Conservation (phyloP, 2,113 vertebrate species). For the Montifringilla adamsi region DNA sequence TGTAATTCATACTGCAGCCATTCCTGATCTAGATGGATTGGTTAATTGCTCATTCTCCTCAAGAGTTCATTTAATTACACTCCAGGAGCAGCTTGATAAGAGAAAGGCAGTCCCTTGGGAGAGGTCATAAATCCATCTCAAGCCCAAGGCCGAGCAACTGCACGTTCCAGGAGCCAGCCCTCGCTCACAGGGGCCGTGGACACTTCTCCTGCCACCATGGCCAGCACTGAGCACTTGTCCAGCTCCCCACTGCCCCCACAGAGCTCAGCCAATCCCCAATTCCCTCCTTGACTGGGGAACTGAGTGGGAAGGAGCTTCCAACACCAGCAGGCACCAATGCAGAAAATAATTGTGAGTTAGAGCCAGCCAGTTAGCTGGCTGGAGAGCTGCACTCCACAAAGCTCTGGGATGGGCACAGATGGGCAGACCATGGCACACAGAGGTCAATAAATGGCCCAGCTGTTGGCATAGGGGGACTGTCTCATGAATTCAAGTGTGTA, state of each 20-base stretch:
- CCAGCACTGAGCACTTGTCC: background rate
- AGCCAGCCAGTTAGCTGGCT: background rate
- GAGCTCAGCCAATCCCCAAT: background rate
- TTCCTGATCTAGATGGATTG: conserved; percentile 38
- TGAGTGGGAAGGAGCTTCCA: background rate
- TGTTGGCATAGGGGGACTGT: background rate
- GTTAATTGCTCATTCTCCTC: conserved; percentile 64
- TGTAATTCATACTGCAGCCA: conserved; percentile 67
- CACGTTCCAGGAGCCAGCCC: background rate
- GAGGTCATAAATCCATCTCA: conserved; percentile 21
- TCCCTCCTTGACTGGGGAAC: background rate
- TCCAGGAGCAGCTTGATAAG: conserved; percentile 57
- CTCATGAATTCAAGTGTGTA: background rate
- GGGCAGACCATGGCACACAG: background rate
- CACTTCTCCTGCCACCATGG: background rate
- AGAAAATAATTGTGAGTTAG: background rate
- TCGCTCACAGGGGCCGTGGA: background rate
- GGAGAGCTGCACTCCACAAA: background rate
- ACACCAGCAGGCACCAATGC: background rate
- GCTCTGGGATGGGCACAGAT: background rate
- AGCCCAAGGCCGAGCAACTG: background rate
- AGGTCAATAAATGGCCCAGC: background rate
- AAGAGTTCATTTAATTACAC: conserved; percentile 62
- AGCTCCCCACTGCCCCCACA: background rate
- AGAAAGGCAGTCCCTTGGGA: conserved; percentile 35